Percentiles rank a stretch among this genome's conserved stretches.
These are phyloP conservation scores for Halcyon smyrnensis DNA, from an alignment of 2,797 vertebrate species.

Conservation along the genomic window DNA sequence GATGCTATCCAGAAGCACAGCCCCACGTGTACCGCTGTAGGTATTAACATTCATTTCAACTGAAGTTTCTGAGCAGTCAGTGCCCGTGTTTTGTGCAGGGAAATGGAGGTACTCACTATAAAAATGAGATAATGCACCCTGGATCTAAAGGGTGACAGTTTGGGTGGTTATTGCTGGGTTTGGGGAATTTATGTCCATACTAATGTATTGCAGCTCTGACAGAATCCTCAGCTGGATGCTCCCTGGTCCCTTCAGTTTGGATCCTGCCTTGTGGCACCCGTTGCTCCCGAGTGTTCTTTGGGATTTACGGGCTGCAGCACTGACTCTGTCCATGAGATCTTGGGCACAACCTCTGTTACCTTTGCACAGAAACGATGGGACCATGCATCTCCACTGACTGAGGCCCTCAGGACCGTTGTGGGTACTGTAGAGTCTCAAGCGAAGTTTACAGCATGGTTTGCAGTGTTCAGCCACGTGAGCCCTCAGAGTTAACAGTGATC, in stretches of 20 bases:
- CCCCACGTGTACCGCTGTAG: conserved; percentile 77
- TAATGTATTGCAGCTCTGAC: neutral
- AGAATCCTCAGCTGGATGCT: neutral
- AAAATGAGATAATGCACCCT: neutral
- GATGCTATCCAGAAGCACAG: conserved; percentile 83
- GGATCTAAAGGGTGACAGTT: neutral
- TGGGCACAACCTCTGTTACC: neutral
- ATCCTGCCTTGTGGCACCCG: neutral
- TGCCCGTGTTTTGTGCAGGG: neutral
- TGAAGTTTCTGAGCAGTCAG: neutral
- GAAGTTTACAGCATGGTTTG: neutral
- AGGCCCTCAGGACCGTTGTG: neutral
- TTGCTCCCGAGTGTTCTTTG: neutral
- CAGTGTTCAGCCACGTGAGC: neutral
- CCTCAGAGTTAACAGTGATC: neutral
- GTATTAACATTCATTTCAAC: conserved; percentile 61
- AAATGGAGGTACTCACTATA: neutral
- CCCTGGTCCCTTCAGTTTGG: neutral
- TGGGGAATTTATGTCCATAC: neutral
- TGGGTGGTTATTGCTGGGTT: neutral
- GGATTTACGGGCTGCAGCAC: neutral
- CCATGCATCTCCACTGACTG: neutral
- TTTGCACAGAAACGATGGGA: neutral
- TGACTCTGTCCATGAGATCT: neutral
- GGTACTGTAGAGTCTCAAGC: neutral